Percentiles rank a stretch among this genome's conserved stretches.
Evolutionary conservation across 2,888 invertebrate genomes (phyloP).

Genomic region (Drosophila algonquin): DNA sequence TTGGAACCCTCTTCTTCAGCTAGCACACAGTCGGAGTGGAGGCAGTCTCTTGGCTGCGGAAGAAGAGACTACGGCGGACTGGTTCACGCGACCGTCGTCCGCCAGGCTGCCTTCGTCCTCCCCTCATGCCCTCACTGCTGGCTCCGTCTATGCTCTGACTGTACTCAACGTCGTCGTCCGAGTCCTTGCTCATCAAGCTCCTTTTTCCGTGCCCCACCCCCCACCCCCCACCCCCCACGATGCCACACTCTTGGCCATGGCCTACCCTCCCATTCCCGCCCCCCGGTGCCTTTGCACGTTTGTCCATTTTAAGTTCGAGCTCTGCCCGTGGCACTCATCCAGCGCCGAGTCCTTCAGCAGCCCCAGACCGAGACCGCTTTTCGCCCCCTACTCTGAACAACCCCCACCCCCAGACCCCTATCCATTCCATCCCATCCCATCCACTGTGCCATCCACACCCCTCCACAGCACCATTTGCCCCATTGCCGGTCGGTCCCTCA

Average conservation of each 20-base stretch:
- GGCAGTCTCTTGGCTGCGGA: conserved; percentile 60
- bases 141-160: conserved; percentile 17
- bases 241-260: too few species aligned
- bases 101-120: conserved; percentile 60
- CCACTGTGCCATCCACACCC: neutral
- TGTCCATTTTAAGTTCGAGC: conserved; percentile 82
- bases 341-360: conserved; percentile 72
- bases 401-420: neutral
- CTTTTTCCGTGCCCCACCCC: conserved; percentile 32
- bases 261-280: neutral
- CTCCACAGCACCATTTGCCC: conserved; percentile 1
- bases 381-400: neutral
- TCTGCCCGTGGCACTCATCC: conserved; percentile 80
- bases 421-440: conserved; percentile 11
- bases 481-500: conserved; percentile 54
- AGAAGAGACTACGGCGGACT: conserved; percentile 62
- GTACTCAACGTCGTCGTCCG: conserved; percentile 33
- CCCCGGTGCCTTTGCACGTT: conserved; percentile 62
- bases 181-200: conserved; percentile 77
- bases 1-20: conserved; percentile 27
- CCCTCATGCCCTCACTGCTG: neutral
- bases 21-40: conserved; percentile 27
- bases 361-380: conserved; percentile 17
- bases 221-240: too few species aligned
- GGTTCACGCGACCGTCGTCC: conserved; percentile 67